Base-by-base conservation (phyloP, 2,113 vertebrate species). In the Rhineura floridana region DNA sequence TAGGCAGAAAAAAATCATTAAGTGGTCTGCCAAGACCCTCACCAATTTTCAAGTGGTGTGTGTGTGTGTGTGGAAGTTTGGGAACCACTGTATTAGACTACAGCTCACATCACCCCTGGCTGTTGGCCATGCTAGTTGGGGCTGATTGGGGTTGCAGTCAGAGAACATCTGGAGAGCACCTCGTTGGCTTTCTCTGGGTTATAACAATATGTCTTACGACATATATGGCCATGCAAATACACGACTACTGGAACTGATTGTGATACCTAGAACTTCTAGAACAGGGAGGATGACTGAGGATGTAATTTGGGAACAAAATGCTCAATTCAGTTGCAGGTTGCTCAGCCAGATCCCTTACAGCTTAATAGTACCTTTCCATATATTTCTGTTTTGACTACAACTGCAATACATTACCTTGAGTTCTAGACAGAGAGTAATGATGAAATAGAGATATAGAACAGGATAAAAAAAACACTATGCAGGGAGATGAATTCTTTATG, bases 351-450 rank as follows among this genome's bases (percentile, higher is more conserved):
- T 23, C 44, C 12, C 4, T 72, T 17, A 88, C 52, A 84, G 81
- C 72, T 88, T 67, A 81, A 76, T 82, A 62, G n/a, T 80, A 67
- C 44, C 46, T 50, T 81, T 75, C 23, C 33, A 63, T 44, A 75
- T 48, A 63, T 90, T 62, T 63, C 21, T 46, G 44, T 30, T 4
- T 0, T 75, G 65, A 55, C 39, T 70, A 85, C n/a, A 21, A 23
- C 25, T 86, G 39, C 85, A 86, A 89, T 28, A 33, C 2, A 65
- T 80, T 86, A 55, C 84, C 78, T 75, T 86, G 84, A 86, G 10
- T 76, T 76, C 48, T 77, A 82, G 79, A 62, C 59, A 59, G 44
- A 81, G 52, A 42, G 9, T 30, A 65, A 39, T 70, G 63, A 81
- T 80, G 65, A 23, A 84, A 72, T 28, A 59, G 44, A 67, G 39